A percentile compares a stretch with the other conserved stretches of the same genome.
phyloP scores from a whole-genome alignment of 1,140 invertebrate genomes.

The Medauroidea extradentata region DNA sequence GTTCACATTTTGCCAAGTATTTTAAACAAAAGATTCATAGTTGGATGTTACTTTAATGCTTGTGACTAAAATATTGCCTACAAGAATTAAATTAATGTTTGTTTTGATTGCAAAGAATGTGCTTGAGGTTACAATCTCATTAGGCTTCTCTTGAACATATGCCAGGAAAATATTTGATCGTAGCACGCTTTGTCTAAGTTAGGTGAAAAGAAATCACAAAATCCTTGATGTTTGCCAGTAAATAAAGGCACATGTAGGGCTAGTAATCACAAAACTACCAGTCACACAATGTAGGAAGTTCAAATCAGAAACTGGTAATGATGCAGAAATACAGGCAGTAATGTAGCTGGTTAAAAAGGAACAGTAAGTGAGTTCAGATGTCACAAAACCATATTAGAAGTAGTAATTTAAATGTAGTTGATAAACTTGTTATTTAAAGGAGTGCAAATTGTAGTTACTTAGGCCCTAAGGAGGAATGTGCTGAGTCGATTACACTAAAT shows the following conservation, averaged over 20 bases:
- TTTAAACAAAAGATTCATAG: too few species aligned
- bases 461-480: constrained; percentile 31
- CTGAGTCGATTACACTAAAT: constrained; percentile 40
- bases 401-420: constrained; percentile 32
- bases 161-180: constrained; percentile 21
- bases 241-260: not conserved
- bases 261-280: not conserved
- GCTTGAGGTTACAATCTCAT: too few species aligned
- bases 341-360: constrained; percentile 27
- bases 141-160: constrained; percentile 24
- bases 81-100: constrained; percentile 20
- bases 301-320: constrained; percentile 25
- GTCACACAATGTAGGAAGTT: constrained; percentile 22
- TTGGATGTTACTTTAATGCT: too few species aligned
- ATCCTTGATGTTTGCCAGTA: not conserved
- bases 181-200: not conserved
- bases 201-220: not conserved
- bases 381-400: constrained; percentile 32
- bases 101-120: constrained; percentile 26
- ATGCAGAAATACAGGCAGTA: constrained; percentile 27
- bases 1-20: too few species aligned
- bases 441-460: constrained; percentile 39
- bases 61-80: too few species aligned
- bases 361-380: constrained; percentile 23
- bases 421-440: constrained; percentile 39